Evolutionary conservation across 2,113 vertebrate species (phyloP).

Genomic region (Malurus elegans): DNA sequence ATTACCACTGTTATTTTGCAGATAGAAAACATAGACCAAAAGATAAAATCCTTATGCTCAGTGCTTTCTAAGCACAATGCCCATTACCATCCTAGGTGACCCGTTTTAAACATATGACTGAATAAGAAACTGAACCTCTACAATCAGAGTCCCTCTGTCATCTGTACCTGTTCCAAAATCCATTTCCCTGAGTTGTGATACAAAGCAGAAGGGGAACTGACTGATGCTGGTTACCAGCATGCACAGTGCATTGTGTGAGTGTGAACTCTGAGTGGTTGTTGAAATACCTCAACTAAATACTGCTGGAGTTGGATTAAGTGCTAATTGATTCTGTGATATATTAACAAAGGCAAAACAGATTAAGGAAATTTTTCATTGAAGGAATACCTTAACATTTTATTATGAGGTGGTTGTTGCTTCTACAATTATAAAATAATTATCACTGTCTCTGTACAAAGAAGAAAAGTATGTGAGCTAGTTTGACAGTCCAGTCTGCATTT

Average conservation of each 20-base stretch:
- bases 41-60: background rate
- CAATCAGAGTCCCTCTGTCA: background rate
- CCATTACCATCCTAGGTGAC: background rate
- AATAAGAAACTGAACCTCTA: background rate
- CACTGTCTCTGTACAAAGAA: background rate
- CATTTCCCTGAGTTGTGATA: background rate
- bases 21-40: background rate
- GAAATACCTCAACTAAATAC: background rate
- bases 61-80: background rate
- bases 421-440: background rate
- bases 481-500: background rate
- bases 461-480: background rate
- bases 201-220: background rate
- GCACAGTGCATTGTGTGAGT: rapidly evolving
- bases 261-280: background rate
- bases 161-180: rapidly evolving
- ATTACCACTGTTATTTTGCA: background rate
- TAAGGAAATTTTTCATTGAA: background rate
- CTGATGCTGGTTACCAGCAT: background rate
- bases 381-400: background rate
- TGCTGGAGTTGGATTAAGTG: background rate
- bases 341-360: background rate
- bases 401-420: background rate
- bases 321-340: background rate
- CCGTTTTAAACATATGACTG: background rate